Evolutionary conservation across 1,140 invertebrate species (phyloP), one percentile per base, ranked within the genome.

Genomic region (Zophobas morio): DNA sequence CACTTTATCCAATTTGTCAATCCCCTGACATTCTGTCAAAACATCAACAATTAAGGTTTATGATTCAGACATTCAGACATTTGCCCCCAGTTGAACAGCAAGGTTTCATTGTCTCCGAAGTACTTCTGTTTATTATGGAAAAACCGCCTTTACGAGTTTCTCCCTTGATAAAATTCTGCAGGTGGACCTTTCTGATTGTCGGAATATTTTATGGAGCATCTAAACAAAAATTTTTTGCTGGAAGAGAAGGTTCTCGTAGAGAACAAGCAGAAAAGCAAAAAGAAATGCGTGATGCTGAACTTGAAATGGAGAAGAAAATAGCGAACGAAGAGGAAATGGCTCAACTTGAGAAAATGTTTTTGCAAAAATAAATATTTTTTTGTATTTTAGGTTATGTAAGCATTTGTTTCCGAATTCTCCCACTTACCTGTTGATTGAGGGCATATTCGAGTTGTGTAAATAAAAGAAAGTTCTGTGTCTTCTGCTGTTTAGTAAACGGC

Each of bases 121-220:
- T 20, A 20, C 20, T 20, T 20, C 20, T 20, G 20, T 20, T 20
- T 20, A 20, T 20, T 20, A 20, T 20, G 20, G 20, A 20, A 20
- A 20, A 20, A 72, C 1, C n/a, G 1, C 70, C 70, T 51, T n/a
- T 72, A 8, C 47, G 36, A 32, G 70, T 72, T 37, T 35, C 36
- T n/a, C 70, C 70, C 2, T 49, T 72, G 33, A 72, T 72, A 32
- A 72, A 72, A 32, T 72, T 72, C 8, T 35, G 34, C 8, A 39
- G 70, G 0, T 72, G 70, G 70, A 53, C 34, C 51, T 37, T 72
- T 3, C 70, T 72, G 8, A 49, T 51, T 6, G 47, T 33, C 20
- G 70, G 70, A 2, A 56, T 72, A 8, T 72, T 20, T 6, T 42
- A 72, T 33, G 70, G 70, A 6, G 70, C 70, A 33, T 20, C 6